Base-by-base conservation (phyloP, 2,113 vertebrate species). In the Melanerpes formicivorus region DNA sequence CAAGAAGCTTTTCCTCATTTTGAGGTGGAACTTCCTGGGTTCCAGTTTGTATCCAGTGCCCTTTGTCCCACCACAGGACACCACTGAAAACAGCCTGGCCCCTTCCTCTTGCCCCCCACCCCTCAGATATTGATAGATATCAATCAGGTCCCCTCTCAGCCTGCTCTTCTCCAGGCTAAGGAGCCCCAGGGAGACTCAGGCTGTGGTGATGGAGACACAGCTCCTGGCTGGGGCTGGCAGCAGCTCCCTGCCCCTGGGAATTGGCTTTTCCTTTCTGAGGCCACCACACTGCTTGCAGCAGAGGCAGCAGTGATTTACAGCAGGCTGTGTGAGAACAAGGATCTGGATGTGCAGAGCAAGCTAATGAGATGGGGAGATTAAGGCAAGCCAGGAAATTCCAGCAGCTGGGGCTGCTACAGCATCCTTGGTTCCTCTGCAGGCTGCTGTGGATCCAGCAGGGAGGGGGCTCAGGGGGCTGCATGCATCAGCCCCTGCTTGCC, bases 361-460 rank as follows among this genome's bases (percentile, higher is more conserved):
- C 54, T 82, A 94, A 93, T 89, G 87, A 92, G 89, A 94, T 85
- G 72, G 89, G 92, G 83, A 93, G 92, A 89, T 87, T 94, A 89
- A 78, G 95, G 60, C 84, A 93, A 92, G 72, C 82, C 95, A 96
- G 94, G 91, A 95, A 96, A 96, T 96, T 88, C 95, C 95, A 96
- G 88, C 88, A 90, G 79, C 1, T 85, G 76, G n/a, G 54, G 40
- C 79, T 89, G 78, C 94, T 87, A n/a, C 2, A 0, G 37, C 81
- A 83, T 56, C 75, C 48, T 58, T 54, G 52, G 64, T 67, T 77
- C 67, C 84, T 25, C 79, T 67, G 89, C 75, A 76, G 11, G 0
- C 0, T 42, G 56, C 58, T 65, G n/a, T 3, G 2, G n/a, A 58
- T 88, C 71, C 9, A 5, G 58, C 73, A 87, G 15, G 27, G 76